Percentiles rank a stretch among this genome's conserved stretches.
These are phyloP conservation scores for Lingula anatina DNA, from an alignment of 2,888 invertebrate species.

Conservation along the genomic window DNA sequence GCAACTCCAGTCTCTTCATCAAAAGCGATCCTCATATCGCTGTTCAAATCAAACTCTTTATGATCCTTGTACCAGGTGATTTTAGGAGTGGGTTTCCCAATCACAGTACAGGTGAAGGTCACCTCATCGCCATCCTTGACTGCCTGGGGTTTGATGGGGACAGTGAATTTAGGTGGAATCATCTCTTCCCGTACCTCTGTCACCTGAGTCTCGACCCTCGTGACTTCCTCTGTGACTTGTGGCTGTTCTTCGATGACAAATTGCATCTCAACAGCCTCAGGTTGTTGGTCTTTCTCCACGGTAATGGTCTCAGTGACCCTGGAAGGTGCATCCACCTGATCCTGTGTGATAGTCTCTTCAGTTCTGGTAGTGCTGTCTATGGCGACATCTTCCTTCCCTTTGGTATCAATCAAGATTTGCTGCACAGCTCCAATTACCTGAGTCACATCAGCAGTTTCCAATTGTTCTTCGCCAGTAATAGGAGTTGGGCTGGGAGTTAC, in stretches of 20 bases:
- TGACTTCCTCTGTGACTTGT: too few species aligned
- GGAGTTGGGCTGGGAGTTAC: not conserved
- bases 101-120: conserved; percentile 38
- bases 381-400: too few species aligned
- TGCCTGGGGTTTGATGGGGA: conserved; percentile 28
- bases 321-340: too few species aligned
- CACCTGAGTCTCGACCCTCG: not conserved
- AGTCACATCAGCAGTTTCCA: not conserved
- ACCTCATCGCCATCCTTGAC: conserved; percentile 44
- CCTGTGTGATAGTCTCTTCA: too few species aligned
- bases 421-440: not conserved
- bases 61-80: conserved; percentile 51
- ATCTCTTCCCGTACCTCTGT: not conserved
- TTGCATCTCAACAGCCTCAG: too few species aligned
- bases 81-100: conserved; percentile 43
- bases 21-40: conserved; percentile 31
- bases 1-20: conserved; percentile 40
- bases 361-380: too few species aligned
- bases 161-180: conserved; percentile 37
- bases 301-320: too few species aligned
- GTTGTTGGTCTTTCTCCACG: too few species aligned
- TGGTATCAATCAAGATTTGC: not conserved
- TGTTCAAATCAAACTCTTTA: conserved; percentile 31
- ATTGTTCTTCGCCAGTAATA: not conserved
- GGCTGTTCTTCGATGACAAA: too few species aligned